These are phyloP conservation scores for Thermophis baileyi DNA, from an alignment of 2,113 vertebrate genomes.

Conservation along the genomic window DNA sequence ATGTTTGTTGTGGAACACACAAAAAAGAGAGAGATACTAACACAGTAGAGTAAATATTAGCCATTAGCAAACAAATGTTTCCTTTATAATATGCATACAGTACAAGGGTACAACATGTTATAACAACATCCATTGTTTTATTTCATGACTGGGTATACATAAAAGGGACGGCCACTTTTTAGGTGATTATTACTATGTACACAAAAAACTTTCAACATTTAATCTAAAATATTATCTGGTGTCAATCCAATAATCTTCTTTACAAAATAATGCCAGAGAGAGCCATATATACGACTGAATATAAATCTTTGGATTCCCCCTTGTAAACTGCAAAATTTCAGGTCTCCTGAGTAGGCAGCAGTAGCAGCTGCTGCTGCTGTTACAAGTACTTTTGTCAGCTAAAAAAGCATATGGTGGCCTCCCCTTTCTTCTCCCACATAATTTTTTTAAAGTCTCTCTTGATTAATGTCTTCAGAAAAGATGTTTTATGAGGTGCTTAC, in stretches of 20 bases:
- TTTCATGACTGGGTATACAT: background rate
- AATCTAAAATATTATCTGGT: conserved; percentile 72
- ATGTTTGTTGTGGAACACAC: rapidly evolving
- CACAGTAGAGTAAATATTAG: conserved; percentile 42
- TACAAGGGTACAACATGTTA: conserved; percentile 19
- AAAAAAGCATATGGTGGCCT: conserved; percentile 79
- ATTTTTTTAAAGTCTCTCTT: conserved; percentile 68
- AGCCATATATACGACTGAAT: conserved; percentile 60
- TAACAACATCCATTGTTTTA: background rate
- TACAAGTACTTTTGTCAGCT: conserved; percentile 68
- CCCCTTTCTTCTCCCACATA: conserved; percentile 32
- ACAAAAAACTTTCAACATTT: conserved; percentile 72
- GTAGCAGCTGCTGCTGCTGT: conserved; percentile 21
- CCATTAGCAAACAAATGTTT: conserved; percentile 47
- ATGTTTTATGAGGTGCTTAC: conserved; percentile 70
- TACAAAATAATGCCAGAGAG: conserved; percentile 70
- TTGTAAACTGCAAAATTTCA: conserved; percentile 69
- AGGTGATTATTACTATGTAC: conserved; percentile 76
- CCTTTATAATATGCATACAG: conserved; percentile 44
- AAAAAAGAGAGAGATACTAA: conserved; percentile 11
- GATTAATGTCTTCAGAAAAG: conserved; percentile 76
- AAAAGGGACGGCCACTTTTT: conserved; percentile 39
- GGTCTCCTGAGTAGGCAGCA: conserved; percentile 58
- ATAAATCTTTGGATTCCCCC: conserved; percentile 82
- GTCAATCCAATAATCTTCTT: conserved; percentile 79